Conservation (phyloP, 2,113 vertebrate genomes). For the Ictidomys tridecemlineatus region DNA sequence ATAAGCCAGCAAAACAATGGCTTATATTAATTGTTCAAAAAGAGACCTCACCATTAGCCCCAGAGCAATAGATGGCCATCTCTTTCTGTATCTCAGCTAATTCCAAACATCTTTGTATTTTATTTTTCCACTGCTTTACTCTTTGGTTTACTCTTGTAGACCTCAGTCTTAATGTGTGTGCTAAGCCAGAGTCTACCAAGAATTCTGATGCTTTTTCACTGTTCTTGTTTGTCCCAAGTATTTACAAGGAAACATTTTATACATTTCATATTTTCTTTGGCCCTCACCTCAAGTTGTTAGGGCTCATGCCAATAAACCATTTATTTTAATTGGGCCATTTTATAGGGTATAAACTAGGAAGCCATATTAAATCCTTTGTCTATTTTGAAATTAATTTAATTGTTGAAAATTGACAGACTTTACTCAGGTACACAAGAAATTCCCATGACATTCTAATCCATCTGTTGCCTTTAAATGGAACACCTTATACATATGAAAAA, state of each 20-base stretch:
- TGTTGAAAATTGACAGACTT: conserved; percentile 56
- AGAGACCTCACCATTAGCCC: not conserved
- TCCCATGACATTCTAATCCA: not conserved
- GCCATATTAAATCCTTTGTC: conserved; percentile 34
- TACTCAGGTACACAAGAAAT: not conserved
- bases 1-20: not conserved
- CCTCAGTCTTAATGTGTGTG: not conserved
- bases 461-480: not conserved
- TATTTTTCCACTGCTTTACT: accelerated
- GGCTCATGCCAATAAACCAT: not conserved
- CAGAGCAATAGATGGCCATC: not conserved
- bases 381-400: conserved; percentile 62
- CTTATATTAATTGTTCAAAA: not conserved
- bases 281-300: conserved; percentile 3
- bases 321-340: conserved; percentile 58
- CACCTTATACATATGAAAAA: conserved; percentile 17
- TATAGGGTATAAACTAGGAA: conserved; percentile 45
- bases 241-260: not conserved
- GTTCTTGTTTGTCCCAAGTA: not conserved
- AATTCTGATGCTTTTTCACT: not conserved
- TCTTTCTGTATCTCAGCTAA: not conserved
- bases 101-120: accelerated
- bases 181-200: not conserved
- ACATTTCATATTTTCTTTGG: conserved; percentile 49
- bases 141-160: not conserved